Evolutionary conservation across 2,113 vertebrate species (phyloP), one percentile per base, ranked within the genome.

Genomic region (Oryzias melastigma): DNA sequence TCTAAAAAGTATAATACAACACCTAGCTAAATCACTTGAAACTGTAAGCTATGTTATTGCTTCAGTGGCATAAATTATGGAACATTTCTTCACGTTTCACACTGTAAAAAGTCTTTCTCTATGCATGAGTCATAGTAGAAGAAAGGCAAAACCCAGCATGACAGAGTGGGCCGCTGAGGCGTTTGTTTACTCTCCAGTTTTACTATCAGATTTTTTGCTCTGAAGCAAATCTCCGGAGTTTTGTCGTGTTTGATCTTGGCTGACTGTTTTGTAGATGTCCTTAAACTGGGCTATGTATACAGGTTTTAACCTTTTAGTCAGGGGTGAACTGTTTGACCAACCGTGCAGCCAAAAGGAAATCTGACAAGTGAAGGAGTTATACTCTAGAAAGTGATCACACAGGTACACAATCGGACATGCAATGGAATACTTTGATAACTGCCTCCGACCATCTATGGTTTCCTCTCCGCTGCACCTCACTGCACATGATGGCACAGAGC

Each of bases 401-500:
- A 50, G 44, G 62, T 56, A 22, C 56, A 43, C 56, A 42, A 8
- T 27, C 56, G 54, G 2, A 40, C 74, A 69, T 62, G 70, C 78
- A 60, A 79, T 56, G 18, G 64, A 50, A 50, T 62, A 24, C 58
- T 58, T 62, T 65, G 63, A 75, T 68, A 73, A 81, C 68, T 73
- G 75, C 75, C 71, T 69, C 56, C 52, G 62, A 82, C 84, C 78
- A 77, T 85, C 65, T 66, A 73, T 78, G 77, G 85, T 90, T 86
- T 88, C 82, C 75, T 70, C 71, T 24, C 81, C 80, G 66, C 54
- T 85, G 5, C 89, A 80, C 85, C 2, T 65, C 78, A 54, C 55
- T 86, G 77, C 87, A 85, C 87, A 89, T 82, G 82, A 81, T 46
- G 42, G 79, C 72, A 77, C 85, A 81, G 73, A 57, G 61, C 84